Conservation (phyloP, 2,888 invertebrate genomes). For the Rhagonycha lutea region DNA sequence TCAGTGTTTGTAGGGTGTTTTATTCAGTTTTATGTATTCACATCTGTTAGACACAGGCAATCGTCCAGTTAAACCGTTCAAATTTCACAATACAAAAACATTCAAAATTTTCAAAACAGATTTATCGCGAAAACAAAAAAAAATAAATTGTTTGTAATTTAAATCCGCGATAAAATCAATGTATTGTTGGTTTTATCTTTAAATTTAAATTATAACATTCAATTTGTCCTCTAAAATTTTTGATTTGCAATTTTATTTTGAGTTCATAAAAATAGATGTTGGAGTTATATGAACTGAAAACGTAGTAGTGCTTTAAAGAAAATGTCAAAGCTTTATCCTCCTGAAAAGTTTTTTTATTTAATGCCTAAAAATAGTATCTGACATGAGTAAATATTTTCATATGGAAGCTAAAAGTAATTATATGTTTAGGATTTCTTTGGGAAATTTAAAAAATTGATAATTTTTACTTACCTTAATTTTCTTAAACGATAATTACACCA, state of each 20-base stretch:
- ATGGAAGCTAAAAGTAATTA: not conserved
- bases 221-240: not conserved
- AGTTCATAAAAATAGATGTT: not conserved
- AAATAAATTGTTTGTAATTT: not conserved
- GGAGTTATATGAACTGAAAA: not conserved
- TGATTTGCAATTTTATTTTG: not conserved
- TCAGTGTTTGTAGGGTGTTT: not conserved
- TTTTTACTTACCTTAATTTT: not conserved
- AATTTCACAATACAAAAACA: not conserved
- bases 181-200: not conserved
- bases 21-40: constrained; percentile 4
- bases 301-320: not conserved
- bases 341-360: not conserved
- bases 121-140: not conserved
- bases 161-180: not conserved
- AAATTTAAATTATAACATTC: not conserved
- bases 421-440: not conserved
- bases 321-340: not conserved
- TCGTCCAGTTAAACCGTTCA: not conserved
- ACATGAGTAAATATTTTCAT: not conserved
- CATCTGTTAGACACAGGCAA: not conserved
- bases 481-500: not conserved
- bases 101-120: not conserved
- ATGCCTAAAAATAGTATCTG: not conserved
- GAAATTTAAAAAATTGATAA: not conserved